Conservation (phyloP, 2,888 invertebrate genomes). For the Drosophila phalerata region DNA sequence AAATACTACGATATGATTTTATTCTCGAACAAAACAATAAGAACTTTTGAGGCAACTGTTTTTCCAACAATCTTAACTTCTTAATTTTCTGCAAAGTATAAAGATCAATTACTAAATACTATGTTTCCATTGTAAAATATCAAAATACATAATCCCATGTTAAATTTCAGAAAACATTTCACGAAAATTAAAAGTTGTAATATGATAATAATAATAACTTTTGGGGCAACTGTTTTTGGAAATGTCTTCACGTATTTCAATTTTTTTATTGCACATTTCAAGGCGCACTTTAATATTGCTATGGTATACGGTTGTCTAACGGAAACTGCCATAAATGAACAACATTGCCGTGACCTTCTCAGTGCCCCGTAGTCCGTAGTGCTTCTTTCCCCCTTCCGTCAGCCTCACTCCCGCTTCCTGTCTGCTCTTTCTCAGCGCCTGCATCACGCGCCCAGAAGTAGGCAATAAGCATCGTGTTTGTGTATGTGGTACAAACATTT, state of each 20-base stretch:
- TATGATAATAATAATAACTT: not conserved
- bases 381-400: not conserved
- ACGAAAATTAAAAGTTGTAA: not conserved
- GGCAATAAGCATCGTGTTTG: constrained; percentile 80
- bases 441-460: constrained; percentile 68
- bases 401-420: not conserved
- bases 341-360: constrained; percentile 60
- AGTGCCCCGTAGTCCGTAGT: not conserved
- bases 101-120: not conserved
- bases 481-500: constrained; percentile 79
- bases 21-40: no score
- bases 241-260: constrained; percentile 11
- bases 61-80: no score
- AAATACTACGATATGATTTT: no score
- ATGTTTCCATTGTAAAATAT: not conserved
- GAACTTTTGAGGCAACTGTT: no score
- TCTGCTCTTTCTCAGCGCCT: constrained; percentile 14
- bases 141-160: no score
- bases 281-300: constrained; percentile 47
- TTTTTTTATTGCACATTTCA: constrained; percentile 41
- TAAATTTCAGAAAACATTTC: not conserved
- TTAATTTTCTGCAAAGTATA: no score
- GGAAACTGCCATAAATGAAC: constrained; percentile 73
- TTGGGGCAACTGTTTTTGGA: constrained; percentile 5
- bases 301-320: constrained; percentile 43